These are phyloP conservation scores for Lasioglossum pauxillum DNA, from an alignment of 2,888 invertebrate genomes.

Conservation along the genomic window DNA sequence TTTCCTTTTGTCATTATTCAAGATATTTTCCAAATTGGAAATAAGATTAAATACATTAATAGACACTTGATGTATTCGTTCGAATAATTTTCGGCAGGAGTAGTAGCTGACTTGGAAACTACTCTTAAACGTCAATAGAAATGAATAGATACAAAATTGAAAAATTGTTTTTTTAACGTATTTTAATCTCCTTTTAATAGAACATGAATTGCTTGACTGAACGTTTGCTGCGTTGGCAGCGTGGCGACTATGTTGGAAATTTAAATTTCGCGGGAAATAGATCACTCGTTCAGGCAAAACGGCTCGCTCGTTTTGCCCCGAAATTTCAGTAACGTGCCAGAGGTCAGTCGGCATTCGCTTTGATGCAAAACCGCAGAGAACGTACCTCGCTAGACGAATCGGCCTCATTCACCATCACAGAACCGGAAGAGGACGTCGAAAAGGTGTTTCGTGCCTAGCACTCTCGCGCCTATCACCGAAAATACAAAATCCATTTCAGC, in stretches of 20 bases:
- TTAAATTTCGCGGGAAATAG: conserved; percentile 30
- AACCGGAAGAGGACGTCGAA: conserved; percentile 20
- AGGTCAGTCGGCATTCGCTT: background rate
- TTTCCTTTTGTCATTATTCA: too few species aligned
- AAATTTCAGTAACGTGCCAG: background rate
- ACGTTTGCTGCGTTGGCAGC: background rate
- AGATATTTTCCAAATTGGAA: too few species aligned
- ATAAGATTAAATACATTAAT: too few species aligned
- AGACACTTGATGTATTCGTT: too few species aligned
- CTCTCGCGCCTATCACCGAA: conserved; percentile 47
- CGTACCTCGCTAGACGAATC: conserved; percentile 12
- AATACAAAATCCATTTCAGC: conserved; percentile 60
- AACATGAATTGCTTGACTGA: background rate
- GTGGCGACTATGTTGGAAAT: background rate
- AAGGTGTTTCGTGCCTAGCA: conserved; percentile 61
- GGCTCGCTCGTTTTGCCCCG: background rate
- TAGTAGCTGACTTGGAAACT: too few species aligned
- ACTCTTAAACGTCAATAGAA: too few species aligned
- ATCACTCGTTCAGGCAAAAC: background rate
- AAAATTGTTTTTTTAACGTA: background rate
- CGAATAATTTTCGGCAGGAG: too few species aligned
- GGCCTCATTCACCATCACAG: conserved; percentile 15
- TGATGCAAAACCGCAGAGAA: background rate
- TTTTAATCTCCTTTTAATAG: background rate
- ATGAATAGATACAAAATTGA: too few species aligned